phyloP scores from a whole-genome alignment of 2,113 vertebrate genomes.

The Amia ocellicauda region DNA sequence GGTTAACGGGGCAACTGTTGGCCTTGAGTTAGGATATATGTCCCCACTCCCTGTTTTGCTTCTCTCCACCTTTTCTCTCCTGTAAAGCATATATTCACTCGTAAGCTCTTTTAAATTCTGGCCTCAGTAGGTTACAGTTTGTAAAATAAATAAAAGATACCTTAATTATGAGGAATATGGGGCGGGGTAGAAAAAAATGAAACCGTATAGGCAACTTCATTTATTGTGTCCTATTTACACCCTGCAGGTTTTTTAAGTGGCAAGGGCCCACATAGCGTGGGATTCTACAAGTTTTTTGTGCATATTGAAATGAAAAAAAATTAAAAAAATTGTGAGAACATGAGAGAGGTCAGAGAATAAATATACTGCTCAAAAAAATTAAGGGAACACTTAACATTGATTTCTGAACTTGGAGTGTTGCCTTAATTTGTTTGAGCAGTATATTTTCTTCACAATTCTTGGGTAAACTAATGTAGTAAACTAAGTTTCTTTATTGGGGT shows the following conservation, averaged over 20 bases:
- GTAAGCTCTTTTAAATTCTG: background rate
- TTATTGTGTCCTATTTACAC: conserved; percentile 43
- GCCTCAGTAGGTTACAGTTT: conserved; percentile 3
- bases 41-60: background rate
- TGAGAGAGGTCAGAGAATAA: conserved; percentile 46
- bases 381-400: no score
- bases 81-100: background rate
- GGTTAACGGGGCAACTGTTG: conserved; percentile 8
- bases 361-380: no score
- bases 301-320: conserved; percentile 20
- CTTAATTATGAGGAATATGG: conserved; percentile 36
- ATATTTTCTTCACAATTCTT: no score
- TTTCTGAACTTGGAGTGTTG: no score
- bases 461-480: no score
- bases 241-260: conserved; percentile 36
- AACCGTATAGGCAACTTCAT: conserved; percentile 39
- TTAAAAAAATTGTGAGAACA: conserved; percentile 30
- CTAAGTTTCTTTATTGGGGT: no score
- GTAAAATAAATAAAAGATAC: no score
- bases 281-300: conserved; percentile 32
- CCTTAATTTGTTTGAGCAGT: no score
- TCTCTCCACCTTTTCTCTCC: background rate
- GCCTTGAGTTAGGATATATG: background rate
- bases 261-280: conserved; percentile 30
- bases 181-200: conserved; percentile 29